Conservation (phyloP, 2,113 vertebrate genomes). For the Suncus etruscus region DNA sequence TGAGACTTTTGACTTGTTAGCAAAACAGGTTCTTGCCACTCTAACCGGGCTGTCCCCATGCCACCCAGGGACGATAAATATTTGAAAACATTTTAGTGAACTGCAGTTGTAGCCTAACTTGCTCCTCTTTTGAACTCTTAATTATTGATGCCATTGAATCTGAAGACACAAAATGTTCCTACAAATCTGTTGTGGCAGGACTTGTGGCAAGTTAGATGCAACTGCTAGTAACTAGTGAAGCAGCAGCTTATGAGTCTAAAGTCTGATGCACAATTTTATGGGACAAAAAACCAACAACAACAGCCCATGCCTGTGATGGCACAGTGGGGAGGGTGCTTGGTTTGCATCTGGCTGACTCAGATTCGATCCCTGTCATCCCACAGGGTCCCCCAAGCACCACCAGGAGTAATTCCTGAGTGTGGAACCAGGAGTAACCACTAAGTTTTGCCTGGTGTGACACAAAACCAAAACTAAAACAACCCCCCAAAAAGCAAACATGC, state of each 20-base stretch:
- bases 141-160: background rate
- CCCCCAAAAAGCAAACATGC: too few relatives aligned
- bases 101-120: background rate
- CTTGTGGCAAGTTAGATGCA: background rate
- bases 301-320: too few relatives aligned
- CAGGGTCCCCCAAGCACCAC: too few relatives aligned
- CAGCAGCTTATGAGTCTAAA: background rate
- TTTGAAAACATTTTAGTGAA: background rate
- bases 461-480: too few relatives aligned
- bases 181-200: constrained; percentile 3
- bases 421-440: too few relatives aligned
- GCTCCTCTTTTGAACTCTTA: background rate
- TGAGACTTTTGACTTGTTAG: background rate
- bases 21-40: too few relatives aligned
- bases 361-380: too few relatives aligned
- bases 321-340: too few relatives aligned
- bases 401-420: too few relatives aligned
- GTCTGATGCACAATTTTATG: background rate
- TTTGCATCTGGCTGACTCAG: too few relatives aligned
- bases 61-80: background rate
- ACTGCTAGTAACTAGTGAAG: background rate
- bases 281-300: background rate
- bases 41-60: rapidly evolving
- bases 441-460: too few relatives aligned
- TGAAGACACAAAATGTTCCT: background rate